phyloP scores from a whole-genome alignment of 2,797 vertebrate species.

The Vipera ursinii region DNA sequence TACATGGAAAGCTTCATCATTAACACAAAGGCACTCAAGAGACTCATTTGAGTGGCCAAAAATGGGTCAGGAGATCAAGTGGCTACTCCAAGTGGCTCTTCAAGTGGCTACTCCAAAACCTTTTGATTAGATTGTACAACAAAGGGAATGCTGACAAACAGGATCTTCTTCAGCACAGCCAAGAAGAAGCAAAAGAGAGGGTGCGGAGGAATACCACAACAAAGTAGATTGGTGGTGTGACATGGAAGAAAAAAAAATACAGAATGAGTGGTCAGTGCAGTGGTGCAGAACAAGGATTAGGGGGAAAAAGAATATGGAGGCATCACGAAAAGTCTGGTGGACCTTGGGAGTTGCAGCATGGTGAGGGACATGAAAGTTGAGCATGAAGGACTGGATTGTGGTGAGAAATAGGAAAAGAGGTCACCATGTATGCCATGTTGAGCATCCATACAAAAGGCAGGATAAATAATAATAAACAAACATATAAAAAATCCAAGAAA shows the following conservation, averaged over 20 bases:
- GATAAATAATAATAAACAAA: neutral
- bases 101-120: slow-evolving; percentile 27
- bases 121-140: slow-evolving; percentile 22
- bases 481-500: neutral
- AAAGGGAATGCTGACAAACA: slow-evolving; percentile 22
- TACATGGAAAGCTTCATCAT: slow-evolving; percentile 16
- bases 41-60: slow-evolving; percentile 7
- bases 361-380: neutral
- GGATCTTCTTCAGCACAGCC: neutral
- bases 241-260: neutral
- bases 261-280: neutral
- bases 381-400: neutral
- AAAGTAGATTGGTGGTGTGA: neutral
- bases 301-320: neutral
- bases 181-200: neutral
- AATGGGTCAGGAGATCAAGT: slow-evolving; percentile 31
- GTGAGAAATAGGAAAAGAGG: neutral
- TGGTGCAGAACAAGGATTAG: neutral
- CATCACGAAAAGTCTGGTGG: neutral
- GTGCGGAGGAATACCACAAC: neutral
- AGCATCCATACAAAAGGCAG: neutral
- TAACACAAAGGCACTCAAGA: slow-evolving; percentile 10
- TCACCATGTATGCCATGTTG: neutral
- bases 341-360: neutral
- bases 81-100: neutral